Base-by-base conservation (phyloP, 1,140 invertebrate genomes). In the Drosophila kepulauana region DNA sequence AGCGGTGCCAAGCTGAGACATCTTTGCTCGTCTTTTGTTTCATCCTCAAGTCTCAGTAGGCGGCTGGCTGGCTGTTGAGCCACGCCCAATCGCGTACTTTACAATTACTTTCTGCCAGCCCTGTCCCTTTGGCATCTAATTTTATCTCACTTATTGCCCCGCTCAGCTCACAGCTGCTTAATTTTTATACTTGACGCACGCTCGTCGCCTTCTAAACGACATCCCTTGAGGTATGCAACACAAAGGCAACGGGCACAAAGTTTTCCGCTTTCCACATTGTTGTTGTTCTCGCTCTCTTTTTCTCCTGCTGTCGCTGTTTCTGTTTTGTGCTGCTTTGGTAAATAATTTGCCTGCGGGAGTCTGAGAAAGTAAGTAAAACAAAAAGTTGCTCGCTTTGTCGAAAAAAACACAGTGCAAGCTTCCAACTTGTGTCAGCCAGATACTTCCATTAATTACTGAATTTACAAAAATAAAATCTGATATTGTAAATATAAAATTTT, bases 71-170 rank as follows among this genome's bases (percentile, higher is more conserved):
- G 3, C 41, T 8, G 35, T 10, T 38, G 35, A 5, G 41, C 56
- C 63, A 75, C 80, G 62, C 80, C 75, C 66, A 64, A 67, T 84
- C 64, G 78, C 59, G 68, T 74, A 74, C 73, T 77, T 77, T 79
- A 78, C 78, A 78, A 81, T 86, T 85, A 78, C 82, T 79, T 78
- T 82, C 63, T 59, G 67, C 30, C 62, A 67, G 20, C 11, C 28
- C 43, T 33, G 52, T 48, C 52, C 45, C 35, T 33, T 45, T 41
- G 33, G 15, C 46, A 49, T 41, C 30, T 82, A 75, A 87, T 76
- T 86, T 86, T 88, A 86, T 86, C 82, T 82, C 79, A 82, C 82
- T 86, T 76, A 87, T 76, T 82, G 72, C 82, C 82, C 48, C 51
- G 57, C 75, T 70, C 76, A 56, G 41, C 64, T 74, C 75, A 30